Conservation (phyloP, 1,140 invertebrate species). For the Scaptomyza hsui region DNA sequence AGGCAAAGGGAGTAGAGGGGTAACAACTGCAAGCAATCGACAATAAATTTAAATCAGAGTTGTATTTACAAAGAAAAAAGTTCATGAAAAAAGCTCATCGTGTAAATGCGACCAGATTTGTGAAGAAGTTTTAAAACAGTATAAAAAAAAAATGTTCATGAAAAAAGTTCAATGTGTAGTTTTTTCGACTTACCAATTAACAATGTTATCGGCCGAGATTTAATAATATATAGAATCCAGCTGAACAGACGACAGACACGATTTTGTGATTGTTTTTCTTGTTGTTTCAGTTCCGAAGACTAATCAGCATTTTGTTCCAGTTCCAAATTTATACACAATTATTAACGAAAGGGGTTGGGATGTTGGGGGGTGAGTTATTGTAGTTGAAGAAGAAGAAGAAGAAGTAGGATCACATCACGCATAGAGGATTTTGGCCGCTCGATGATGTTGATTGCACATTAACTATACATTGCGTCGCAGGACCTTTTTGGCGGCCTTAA, state of each 20-base stretch:
- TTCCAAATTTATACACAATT: conserved; percentile 64
- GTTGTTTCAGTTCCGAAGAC: conserved; percentile 40
- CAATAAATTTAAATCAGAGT: too few species aligned
- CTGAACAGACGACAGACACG: conserved; percentile 9
- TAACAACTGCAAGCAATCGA: too few species aligned
- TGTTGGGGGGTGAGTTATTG: conserved; percentile 11
- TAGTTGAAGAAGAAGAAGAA: neutral
- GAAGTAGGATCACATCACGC: conserved; percentile 54
- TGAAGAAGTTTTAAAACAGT: too few species aligned
- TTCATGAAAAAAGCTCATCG: too few species aligned
- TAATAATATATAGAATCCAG: conserved; percentile 7
- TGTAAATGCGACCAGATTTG: too few species aligned
- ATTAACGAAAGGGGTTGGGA: conserved; percentile 6
- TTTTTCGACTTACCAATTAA: conserved; percentile 38
- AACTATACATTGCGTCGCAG: conserved; percentile 81
- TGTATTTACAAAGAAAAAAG: too few species aligned
- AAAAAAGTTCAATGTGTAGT: too few species aligned
- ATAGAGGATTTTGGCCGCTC: conserved; percentile 66
- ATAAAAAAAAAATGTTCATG: too few species aligned
- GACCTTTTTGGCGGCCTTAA: conserved; percentile 90
- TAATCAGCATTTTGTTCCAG: conserved; percentile 76
- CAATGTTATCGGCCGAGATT: conserved; percentile 40
- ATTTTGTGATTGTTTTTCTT: conserved; percentile 33
- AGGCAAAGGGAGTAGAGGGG: too few species aligned
- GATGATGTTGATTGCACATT: conserved; percentile 67